phyloP scores from a whole-genome alignment of 2,888 invertebrate genomes.

The Acrobasis repandana region DNA sequence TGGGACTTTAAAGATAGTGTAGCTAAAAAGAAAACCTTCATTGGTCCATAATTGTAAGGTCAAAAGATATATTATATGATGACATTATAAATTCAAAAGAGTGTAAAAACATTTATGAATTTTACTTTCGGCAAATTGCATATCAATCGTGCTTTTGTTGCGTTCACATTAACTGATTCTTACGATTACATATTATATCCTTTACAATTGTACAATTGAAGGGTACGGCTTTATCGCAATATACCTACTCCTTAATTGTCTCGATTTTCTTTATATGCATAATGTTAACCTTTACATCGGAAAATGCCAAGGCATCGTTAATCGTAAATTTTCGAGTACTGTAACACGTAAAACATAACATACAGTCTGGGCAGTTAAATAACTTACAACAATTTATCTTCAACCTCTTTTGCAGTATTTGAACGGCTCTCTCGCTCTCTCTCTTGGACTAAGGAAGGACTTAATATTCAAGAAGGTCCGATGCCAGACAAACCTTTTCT shows the following conservation, averaged over 20 bases:
- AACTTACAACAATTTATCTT: background rate
- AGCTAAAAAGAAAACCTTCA: too few species aligned
- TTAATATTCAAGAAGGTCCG: too few species aligned
- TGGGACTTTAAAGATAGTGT: too few species aligned
- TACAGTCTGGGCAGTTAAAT: background rate
- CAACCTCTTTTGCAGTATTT: too few species aligned
- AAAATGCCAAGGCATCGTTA: conserved; percentile 21
- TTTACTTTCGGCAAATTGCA: background rate
- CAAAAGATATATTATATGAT: too few species aligned
- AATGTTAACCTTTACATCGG: conserved; percentile 18
- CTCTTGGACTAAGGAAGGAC: too few species aligned
- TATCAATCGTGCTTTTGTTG: background rate
- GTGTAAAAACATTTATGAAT: background rate
- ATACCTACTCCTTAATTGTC: conserved; percentile 16
- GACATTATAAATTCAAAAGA: background rate
- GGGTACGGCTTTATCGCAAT: conserved; percentile 12
- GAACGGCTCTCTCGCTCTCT: too few species aligned
- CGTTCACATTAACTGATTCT: conserved; percentile 8
- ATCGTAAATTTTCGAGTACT: conserved; percentile 22
- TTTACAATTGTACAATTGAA: conserved; percentile 15
- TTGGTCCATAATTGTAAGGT: too few species aligned
- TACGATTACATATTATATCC: background rate
- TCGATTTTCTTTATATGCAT: conserved; percentile 16
- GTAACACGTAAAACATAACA: conserved; percentile 1
- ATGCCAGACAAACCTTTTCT: too few species aligned